phyloP scores from a whole-genome alignment of 2,797 vertebrate species.

The Gouania willdenowi region DNA sequence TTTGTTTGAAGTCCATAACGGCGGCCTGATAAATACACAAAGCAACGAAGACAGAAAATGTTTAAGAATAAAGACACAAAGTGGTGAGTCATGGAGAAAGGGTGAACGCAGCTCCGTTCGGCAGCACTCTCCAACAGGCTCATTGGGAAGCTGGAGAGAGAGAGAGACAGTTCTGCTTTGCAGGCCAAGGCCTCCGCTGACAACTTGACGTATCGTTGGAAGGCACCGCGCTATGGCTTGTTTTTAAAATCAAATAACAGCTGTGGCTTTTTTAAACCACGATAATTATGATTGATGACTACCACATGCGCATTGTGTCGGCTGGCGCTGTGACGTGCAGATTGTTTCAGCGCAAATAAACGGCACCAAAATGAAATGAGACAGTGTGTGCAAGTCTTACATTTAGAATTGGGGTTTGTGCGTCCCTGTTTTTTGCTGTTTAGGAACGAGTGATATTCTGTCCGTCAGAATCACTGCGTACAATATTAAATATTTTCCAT shows the following conservation, averaged over 20 bases:
- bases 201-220: conserved; percentile 77
- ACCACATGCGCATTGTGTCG: conserved; percentile 75
- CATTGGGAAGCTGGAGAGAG: conserved; percentile 48
- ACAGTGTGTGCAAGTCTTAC: conserved; percentile 32
- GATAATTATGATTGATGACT: conserved; percentile 80
- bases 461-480: conserved; percentile 25
- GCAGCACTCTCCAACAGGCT: conserved; percentile 57
- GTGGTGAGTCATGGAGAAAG: conserved; percentile 68
- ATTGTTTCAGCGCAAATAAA: conserved; percentile 72
- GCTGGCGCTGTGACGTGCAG: conserved; percentile 63
- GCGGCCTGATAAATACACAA: conserved; percentile 58
- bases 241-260: conserved; percentile 78
- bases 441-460: no score
- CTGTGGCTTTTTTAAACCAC: conserved; percentile 77
- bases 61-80: conserved; percentile 71
- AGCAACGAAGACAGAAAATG: conserved; percentile 58
- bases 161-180: conserved; percentile 66
- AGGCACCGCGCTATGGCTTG: conserved; percentile 65
- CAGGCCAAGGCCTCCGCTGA: conserved; percentile 76
- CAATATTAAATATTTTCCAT: conserved; percentile 42
- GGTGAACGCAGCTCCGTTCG: conserved; percentile 57
- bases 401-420: conserved; percentile 38
- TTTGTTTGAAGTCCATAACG: conserved; percentile 66
- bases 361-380: conserved; percentile 52
- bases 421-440: conserved; percentile 31